Evolutionary conservation across 2,797 vertebrate species (phyloP), one percentile per base, ranked within the genome.

Genomic region (Thalassophryne amazonica): DNA sequence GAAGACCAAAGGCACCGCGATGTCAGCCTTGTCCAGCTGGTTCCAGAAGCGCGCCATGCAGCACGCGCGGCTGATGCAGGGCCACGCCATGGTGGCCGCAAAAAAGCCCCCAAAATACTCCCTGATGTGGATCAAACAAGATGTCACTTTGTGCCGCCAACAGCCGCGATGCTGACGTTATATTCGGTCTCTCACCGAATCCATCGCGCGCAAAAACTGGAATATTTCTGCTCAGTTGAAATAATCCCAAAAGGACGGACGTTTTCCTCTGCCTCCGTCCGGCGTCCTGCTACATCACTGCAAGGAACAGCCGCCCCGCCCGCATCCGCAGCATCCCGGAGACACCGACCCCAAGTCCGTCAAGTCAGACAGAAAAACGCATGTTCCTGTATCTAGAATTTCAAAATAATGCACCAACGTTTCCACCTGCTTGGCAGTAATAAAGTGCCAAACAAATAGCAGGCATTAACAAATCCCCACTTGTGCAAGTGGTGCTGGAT

Each of bases 21-120:
- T 96, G 86, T 99, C 96, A 31, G 94, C 94, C 80, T 98, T 97
- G 80, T 99, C 97, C 81, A 98, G 84, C 89, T 98, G 95, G 83
- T 92, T 98, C 97, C 97, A 98, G 85, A 99, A 98, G 23, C 95
- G 96, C 58, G 97, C 94, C 79, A 98, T 95, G 89, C 97, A 98
- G 91, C 97, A 99, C 30, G 95, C 97, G 87, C 96, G 90, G 82
- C 93, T 94, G 78, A 99, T 98, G 77, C 96, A 99, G 64, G 97
- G 96, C 97, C 97, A 98, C 72, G 97, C 97, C 97, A 99, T 99
- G 81, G 31, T 84, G 69, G n/a, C 29, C 38, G 9, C 12, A 1
- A 5, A 5, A 1, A 7, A 8, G 45, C 32, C 24, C 68, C 56
- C n/a, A n/a, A n/a, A n/a, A n/a, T n/a, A n/a, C n/a, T n/a, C n/a